Percentiles rank a stretch among this genome's conserved stretches.
Evolutionary conservation across 2,797 vertebrate species (phyloP).

Genomic region (Dendrocincla fuliginosa): DNA sequence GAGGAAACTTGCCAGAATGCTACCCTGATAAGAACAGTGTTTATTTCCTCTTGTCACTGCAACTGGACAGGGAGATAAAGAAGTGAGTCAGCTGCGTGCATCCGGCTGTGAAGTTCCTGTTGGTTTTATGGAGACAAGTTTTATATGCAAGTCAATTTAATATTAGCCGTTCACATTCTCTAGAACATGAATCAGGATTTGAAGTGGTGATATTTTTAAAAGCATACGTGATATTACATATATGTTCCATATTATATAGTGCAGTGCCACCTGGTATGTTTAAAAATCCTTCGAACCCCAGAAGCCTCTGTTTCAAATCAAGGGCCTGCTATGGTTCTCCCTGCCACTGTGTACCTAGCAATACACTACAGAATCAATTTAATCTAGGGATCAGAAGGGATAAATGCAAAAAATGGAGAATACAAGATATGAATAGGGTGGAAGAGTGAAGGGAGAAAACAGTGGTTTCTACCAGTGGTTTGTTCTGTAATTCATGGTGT

Average conservation of each 20-base stretch:
- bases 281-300: neutral
- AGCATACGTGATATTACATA: neutral
- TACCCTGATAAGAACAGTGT: neutral
- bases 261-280: neutral
- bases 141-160: neutral
- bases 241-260: neutral
- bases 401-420: neutral
- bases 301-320: neutral
- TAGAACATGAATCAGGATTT: neutral
- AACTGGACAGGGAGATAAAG: neutral
- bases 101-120: neutral
- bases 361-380: neutral
- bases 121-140: neutral
- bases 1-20: neutral
- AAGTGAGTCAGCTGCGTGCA: neutral
- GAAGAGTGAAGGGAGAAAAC: neutral
- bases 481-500: neutral
- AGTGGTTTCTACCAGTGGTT: neutral
- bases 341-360: neutral
- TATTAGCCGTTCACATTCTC: neutral
- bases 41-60: neutral
- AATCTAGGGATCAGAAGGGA: neutral
- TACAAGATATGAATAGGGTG: neutral
- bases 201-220: neutral
- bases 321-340: neutral